A percentile compares a stretch with the other conserved stretches of the same genome.
phyloP scores from a whole-genome alignment of 2,888 invertebrate species.

The Lasioglossum vierecki region DNA sequence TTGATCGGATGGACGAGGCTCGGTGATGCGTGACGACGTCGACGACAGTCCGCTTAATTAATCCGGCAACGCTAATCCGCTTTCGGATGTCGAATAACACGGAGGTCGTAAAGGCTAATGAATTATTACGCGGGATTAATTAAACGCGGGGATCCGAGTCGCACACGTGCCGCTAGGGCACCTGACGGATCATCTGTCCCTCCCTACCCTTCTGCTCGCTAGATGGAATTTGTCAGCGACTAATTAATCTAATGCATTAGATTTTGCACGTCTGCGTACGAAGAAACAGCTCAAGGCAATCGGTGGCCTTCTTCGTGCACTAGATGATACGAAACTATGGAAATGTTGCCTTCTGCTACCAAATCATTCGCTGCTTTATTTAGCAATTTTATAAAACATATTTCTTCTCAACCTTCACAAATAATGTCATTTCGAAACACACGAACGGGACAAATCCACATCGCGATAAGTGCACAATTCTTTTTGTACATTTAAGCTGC shows the following conservation, averaged over 20 bases:
- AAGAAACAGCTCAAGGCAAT: background rate
- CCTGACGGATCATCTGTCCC: conserved; percentile 1
- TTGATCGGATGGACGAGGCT: background rate
- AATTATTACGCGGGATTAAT: conserved; percentile 44
- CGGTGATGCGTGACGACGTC: background rate
- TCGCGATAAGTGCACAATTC: too few species aligned
- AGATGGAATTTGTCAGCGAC: background rate
- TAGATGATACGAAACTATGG: background rate
- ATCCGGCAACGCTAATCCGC: conserved; percentile 2
- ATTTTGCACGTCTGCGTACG: background rate
- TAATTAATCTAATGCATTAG: conserved; percentile 11
- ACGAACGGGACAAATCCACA: too few species aligned
- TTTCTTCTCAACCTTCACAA: too few species aligned
- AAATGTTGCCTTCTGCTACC: background rate
- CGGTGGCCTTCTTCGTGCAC: background rate
- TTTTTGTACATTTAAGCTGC: too few species aligned
- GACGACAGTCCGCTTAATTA: conserved; percentile 17
- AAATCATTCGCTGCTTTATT: too few species aligned
- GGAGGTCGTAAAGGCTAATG: background rate
- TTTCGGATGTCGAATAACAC: background rate
- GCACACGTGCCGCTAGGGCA: background rate
- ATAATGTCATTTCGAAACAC: too few species aligned
- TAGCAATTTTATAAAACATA: too few species aligned
- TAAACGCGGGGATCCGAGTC: conserved; percentile 8
- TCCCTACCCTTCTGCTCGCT: background rate